phyloP scores from a whole-genome alignment of 1,140 invertebrate species.

The Cotesia chilonis region DNA sequence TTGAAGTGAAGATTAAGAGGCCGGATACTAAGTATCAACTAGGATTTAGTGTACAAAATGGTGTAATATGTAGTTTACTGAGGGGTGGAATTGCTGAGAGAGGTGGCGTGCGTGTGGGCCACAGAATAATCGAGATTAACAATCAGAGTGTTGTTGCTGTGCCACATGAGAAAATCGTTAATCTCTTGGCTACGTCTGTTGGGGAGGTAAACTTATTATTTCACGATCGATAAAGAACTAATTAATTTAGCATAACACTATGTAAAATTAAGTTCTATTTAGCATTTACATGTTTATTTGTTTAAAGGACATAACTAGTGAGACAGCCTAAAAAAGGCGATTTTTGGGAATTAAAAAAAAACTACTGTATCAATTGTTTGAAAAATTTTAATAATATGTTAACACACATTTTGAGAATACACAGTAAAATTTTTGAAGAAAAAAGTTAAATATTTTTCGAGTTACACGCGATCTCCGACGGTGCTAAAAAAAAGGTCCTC shows the following conservation, averaged over 20 bases:
- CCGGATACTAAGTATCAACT: conserved; percentile 99
- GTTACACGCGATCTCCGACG: too few relatives aligned
- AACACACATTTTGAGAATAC: too few relatives aligned
- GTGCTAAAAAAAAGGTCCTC: too few relatives aligned
- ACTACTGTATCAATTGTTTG: too few relatives aligned
- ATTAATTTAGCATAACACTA: neutral
- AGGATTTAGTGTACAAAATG: conserved; percentile 99
- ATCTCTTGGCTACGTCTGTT: conserved; percentile 96
- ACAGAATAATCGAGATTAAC: conserved; percentile 99
- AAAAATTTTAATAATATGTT: too few relatives aligned
- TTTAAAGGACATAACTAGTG: too few relatives aligned
- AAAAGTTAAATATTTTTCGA: too few relatives aligned
- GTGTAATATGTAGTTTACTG: conserved; percentile 97
- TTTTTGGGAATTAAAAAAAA: too few relatives aligned
- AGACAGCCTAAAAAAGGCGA: too few relatives aligned
- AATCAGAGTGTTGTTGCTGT: conserved; percentile 98
- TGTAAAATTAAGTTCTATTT: too few relatives aligned
- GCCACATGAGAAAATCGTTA: conserved; percentile 99
- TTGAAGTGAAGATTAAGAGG: conserved; percentile 98
- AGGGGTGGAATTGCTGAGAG: conserved; percentile 98
- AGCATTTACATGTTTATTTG: too few relatives aligned
- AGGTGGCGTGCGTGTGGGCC: conserved; percentile 97
- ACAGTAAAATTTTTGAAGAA: too few relatives aligned
- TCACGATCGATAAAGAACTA: conserved; percentile 28
- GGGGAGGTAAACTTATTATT: conserved; percentile 82